Conservation (phyloP, 2,797 vertebrate species). For the Columba guinea region DNA sequence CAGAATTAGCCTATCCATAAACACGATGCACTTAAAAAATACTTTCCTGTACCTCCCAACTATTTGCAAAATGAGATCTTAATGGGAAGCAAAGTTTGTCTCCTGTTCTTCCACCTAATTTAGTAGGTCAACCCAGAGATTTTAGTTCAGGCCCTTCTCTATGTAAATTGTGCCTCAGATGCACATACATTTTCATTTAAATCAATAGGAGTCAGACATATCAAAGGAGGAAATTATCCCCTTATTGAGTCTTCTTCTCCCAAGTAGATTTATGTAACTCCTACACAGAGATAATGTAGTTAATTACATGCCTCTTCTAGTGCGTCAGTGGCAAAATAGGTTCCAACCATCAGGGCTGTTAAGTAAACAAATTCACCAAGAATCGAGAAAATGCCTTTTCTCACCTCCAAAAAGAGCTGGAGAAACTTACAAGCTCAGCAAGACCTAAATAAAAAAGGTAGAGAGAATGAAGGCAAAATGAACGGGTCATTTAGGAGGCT, state of each 20-base stretch:
- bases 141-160: slow-evolving; percentile 18
- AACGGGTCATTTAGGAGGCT: neutral
- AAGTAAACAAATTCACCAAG: neutral
- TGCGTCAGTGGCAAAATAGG: neutral
- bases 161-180: slow-evolving; percentile 14
- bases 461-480: neutral
- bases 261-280: slow-evolving; percentile 51
- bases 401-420: neutral
- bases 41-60: neutral
- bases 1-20: neutral
- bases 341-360: neutral
- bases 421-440: neutral
- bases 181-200: slow-evolving; percentile 45
- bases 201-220: slow-evolving; percentile 52
- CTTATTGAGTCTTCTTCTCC: slow-evolving; percentile 46
- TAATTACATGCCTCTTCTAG: slow-evolving; percentile 27
- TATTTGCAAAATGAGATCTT: neutral
- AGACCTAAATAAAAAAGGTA: neutral
- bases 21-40: neutral
- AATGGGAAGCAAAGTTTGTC: neutral
- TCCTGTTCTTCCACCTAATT: neutral
- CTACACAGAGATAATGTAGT: slow-evolving; percentile 32
- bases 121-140: neutral
- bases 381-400: neutral
- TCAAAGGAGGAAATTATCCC: slow-evolving; percentile 60